Base-by-base conservation (phyloP, 2,797 vertebrate species). In the Coracias cyanogaster region DNA sequence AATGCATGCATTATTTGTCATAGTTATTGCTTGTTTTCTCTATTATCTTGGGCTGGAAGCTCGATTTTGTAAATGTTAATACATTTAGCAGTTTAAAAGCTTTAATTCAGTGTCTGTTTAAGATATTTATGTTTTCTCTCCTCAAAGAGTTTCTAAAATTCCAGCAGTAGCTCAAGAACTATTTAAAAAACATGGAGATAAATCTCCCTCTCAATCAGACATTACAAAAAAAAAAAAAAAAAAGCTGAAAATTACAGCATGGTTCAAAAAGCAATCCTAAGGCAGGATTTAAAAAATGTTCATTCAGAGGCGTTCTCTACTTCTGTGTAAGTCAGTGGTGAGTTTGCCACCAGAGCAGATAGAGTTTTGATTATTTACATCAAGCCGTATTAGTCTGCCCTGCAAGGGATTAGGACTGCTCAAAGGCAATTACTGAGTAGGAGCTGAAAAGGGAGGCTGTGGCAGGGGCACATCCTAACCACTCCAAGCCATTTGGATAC, bases 1-100 rank as follows among this genome's bases (percentile, higher is more conserved):
- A 58, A 19, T 82, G 55, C 33, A 37, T 78, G 82, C 57, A 94
- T 88, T 96, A 86, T 94, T 95, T 95, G 61, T 87, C 41, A 5
- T 76, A 69, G 83, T 85, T 94, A 93, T 83, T 96, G 60, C 58
- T 83, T 96, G 60, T n/a, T 90, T 83, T 74, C 69, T 85, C 29
- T 84, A 89, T 93, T 94, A 93, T 51, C 70, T 90, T 86, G 52
- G 31, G 57, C 18, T 22, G 13, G 79, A 95, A 93, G 74, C 62
- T 85, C 17, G 0, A 88, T 84, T 95, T 90, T n/a, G 21, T 77
- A 93, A 90, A 69, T 48, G 78, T 88, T 94, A 93, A 88, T 93
- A 95, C 35, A 39, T 71, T 90, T 35, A 93, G 65, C 78, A 70
- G 43, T 77, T 96, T 61, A 83, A 85, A 96, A 86, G 45, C 66